Percentiles rank a stretch among this genome's conserved stretches.
phyloP scores from a whole-genome alignment of 2,888 invertebrate species.

The Drosophila testacea region DNA sequence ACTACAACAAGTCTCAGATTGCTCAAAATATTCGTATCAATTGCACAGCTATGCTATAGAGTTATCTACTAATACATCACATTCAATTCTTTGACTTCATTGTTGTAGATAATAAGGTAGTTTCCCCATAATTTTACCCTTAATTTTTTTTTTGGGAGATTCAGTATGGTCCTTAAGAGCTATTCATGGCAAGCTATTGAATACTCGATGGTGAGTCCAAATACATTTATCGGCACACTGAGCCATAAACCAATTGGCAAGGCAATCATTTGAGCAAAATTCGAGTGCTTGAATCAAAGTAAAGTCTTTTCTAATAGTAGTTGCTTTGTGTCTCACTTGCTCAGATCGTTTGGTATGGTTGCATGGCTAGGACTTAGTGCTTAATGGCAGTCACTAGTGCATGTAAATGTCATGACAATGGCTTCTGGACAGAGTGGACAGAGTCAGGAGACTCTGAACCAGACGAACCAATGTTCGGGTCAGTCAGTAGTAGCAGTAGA shows the following conservation, averaged over 20 bases:
- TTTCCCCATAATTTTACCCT: background rate
- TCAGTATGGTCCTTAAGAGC: slow-evolving; percentile 20
- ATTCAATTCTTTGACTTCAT: background rate
- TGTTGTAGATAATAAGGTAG: slow-evolving; percentile 8
- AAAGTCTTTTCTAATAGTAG: slow-evolving; percentile 51
- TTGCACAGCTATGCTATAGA: background rate
- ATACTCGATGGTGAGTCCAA: slow-evolving; percentile 31
- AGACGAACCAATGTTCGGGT: slow-evolving; percentile 48
- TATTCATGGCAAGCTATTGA: slow-evolving; percentile 32
- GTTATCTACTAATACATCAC: slow-evolving; percentile 7
- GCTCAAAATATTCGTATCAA: background rate
- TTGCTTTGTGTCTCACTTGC: slow-evolving; percentile 38
- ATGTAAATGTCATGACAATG: slow-evolving; percentile 81
- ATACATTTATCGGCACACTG: slow-evolving; percentile 68
- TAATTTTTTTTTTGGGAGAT: background rate
- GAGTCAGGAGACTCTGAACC: slow-evolving; percentile 33
- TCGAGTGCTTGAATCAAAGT: slow-evolving; percentile 64
- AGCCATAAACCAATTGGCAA: slow-evolving; percentile 79
- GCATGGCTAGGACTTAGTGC: slow-evolving; percentile 69
- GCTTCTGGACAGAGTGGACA: slow-evolving; percentile 12
- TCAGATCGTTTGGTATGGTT: slow-evolving; percentile 26
- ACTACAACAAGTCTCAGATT: slow-evolving; percentile 6
- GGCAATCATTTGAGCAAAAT: slow-evolving; percentile 73
- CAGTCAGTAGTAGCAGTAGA: slow-evolving; percentile 25
- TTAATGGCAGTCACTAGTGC: slow-evolving; percentile 75